phyloP scores from a whole-genome alignment of 2,113 vertebrate genomes.

The Gambusia holbrooki region DNA sequence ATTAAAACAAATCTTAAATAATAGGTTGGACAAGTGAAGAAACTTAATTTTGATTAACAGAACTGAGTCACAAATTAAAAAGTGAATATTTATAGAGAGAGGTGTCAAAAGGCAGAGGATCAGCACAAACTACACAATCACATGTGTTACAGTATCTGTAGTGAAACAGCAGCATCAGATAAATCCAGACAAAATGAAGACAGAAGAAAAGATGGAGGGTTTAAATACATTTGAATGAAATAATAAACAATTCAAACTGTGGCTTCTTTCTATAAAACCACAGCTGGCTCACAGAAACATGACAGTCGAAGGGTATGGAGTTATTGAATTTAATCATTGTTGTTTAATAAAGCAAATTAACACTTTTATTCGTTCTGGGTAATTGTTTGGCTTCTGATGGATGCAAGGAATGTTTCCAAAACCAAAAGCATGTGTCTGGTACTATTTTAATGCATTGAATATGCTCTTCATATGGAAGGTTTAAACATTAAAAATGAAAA shows the following conservation, averaged over 20 bases:
- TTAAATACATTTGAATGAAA: background rate
- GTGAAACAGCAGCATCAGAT: background rate
- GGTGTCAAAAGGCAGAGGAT: too few relatives aligned
- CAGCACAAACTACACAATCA: too few relatives aligned
- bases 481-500: background rate
- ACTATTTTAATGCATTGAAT: background rate
- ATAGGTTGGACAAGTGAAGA: too few relatives aligned
- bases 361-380: background rate
- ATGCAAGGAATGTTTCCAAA: background rate
- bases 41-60: too few relatives aligned
- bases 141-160: background rate
- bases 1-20: too few relatives aligned
- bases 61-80: too few relatives aligned
- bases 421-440: background rate
- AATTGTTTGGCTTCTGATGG: background rate
- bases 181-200: background rate
- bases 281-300: background rate
- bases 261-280: background rate
- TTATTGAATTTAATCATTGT: background rate
- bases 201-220: too few relatives aligned
- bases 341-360: background rate
- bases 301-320: background rate
- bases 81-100: too few relatives aligned
- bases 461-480: background rate
- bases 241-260: background rate